Evolutionary conservation across 2,113 vertebrate species (phyloP).

Genomic region (Myiopsitta monachus): DNA sequence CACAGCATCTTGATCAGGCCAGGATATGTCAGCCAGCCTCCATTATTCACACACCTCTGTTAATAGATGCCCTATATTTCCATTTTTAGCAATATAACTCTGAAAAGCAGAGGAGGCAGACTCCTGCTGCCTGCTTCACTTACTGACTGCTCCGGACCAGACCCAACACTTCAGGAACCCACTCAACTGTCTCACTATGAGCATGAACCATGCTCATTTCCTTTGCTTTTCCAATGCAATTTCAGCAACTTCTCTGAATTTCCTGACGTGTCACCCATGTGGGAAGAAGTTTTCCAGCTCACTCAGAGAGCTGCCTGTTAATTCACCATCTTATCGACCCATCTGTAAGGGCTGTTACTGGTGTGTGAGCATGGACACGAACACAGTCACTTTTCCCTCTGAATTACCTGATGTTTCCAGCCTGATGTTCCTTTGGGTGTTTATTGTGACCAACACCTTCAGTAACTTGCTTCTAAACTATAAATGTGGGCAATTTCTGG

Average conservation of each 20-base stretch:
- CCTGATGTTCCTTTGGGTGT: background rate
- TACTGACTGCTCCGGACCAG: background rate
- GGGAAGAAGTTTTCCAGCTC: background rate
- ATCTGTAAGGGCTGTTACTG: fast-evolving
- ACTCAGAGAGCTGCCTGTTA: background rate
- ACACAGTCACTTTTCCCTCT: background rate
- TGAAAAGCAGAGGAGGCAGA: background rate
- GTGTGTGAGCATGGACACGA: fast-evolving
- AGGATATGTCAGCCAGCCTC: background rate
- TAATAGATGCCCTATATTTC: background rate
- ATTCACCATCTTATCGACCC: background rate
- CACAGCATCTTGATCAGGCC: background rate
- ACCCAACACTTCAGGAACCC: background rate
- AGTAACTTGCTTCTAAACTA: background rate
- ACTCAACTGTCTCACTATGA: background rate
- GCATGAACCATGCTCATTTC: background rate
- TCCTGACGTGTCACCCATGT: fast-evolving
- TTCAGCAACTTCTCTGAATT: background rate
- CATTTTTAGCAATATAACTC: background rate
- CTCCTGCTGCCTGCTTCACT: background rate
- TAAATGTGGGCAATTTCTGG: background rate
- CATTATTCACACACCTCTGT: fast-evolving
- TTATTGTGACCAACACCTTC: background rate
- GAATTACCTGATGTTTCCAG: background rate
- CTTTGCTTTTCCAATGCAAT: background rate